phyloP scores from a whole-genome alignment of 2,888 invertebrate genomes.

The Parelbella ahira region DNA sequence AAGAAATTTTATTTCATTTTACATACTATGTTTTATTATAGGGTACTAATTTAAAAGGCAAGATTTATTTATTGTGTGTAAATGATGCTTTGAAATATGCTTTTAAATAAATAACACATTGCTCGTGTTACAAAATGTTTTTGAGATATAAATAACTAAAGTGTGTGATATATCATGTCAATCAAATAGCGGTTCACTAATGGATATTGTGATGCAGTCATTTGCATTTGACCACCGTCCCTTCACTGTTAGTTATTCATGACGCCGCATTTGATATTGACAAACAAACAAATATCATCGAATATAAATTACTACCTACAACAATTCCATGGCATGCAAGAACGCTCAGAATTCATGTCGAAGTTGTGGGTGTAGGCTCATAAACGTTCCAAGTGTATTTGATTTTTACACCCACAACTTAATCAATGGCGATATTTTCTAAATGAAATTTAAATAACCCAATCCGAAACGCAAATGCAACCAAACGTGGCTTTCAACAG shows the following conservation, averaged over 20 bases:
- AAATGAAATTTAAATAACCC: no score
- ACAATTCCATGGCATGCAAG: slow-evolving; percentile 25
- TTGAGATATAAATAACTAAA: no score
- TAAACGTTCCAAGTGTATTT: background rate
- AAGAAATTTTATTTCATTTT: no score
- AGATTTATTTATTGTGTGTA: no score
- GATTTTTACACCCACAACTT: slow-evolving; percentile 3
- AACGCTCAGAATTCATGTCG: slow-evolving; percentile 15
- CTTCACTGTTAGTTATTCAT: slow-evolving; percentile 22
- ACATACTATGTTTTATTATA: no score
- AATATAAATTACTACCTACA: slow-evolving; percentile 25
- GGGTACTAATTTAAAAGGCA: no score
- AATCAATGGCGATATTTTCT: background rate
- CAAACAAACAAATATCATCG: slow-evolving; percentile 27
- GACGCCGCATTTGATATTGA: slow-evolving; percentile 37
- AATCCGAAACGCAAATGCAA: no score
- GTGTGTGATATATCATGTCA: no score
- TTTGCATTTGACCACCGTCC: slow-evolving; percentile 5
- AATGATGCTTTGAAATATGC: no score
- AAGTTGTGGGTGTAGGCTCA: slow-evolving; percentile 8
- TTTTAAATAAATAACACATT: no score
- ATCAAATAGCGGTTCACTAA: background rate
- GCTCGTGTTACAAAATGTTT: no score
- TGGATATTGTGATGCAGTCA: background rate
- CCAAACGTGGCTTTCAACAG: no score